These are phyloP conservation scores for Andrena hattorfiana DNA, from an alignment of 2,888 invertebrate species.

Conservation along the genomic window DNA sequence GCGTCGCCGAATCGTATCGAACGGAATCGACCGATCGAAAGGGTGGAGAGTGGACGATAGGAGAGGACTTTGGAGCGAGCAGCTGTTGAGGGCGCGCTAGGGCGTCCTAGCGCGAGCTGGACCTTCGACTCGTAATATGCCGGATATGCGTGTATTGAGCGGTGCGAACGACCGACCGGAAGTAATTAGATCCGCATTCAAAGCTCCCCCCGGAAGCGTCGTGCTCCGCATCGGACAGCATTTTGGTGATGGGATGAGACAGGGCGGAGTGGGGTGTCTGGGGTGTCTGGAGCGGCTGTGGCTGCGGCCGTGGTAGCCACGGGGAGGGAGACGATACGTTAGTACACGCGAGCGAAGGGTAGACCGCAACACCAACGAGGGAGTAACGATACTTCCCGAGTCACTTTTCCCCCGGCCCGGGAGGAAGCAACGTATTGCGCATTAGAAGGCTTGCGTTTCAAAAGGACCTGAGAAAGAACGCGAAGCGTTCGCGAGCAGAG, in stretches of 20 bases:
- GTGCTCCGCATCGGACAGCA: constrained; percentile 18
- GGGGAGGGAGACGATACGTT: constrained; percentile 19
- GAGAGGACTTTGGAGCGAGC: background rate
- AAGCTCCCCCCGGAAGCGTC: constrained; percentile 68
- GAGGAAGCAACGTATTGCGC: background rate
- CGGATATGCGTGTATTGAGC: constrained; percentile 63
- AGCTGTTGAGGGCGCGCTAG: background rate
- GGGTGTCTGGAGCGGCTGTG: no score
- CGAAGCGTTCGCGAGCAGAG: background rate
- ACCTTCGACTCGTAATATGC: constrained; percentile 48
- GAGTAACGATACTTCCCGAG: constrained; percentile 8
- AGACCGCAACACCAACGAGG: constrained; percentile 14
- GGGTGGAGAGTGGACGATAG: constrained; percentile 60
- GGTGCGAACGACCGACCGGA: constrained; percentile 77
- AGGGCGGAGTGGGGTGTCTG: no score
- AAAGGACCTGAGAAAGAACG: background rate
- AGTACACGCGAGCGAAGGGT: constrained; percentile 12
- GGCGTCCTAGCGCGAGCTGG: constrained; percentile 38
- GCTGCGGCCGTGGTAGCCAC: no score
- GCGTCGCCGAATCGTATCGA: background rate
- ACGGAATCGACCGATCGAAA: constrained; percentile 55
- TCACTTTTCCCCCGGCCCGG: constrained; percentile 2
- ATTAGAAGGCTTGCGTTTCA: background rate
- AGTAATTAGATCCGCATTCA: constrained; percentile 79
- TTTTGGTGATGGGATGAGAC: background rate